These are phyloP conservation scores for Bursaphelenchus mucronatus DNA, from an alignment of 1,140 invertebrate species.

Conservation along the genomic window DNA sequence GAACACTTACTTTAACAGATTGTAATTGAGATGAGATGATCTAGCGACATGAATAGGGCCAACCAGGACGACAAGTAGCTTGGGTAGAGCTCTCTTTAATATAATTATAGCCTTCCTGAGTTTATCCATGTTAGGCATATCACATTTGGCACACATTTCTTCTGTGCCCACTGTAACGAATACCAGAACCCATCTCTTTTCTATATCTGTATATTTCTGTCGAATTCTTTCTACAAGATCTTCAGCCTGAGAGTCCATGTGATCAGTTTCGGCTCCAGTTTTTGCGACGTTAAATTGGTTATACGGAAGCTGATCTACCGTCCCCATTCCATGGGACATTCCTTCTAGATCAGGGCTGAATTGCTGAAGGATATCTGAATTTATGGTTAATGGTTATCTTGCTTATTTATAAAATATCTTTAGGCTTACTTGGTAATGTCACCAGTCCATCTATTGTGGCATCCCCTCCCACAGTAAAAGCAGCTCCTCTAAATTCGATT, in stretches of 20 bases:
- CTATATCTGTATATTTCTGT: constrained; percentile 18
- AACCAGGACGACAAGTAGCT: constrained; percentile 46
- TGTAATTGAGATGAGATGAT: constrained; percentile 50
- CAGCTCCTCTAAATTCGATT: constrained; percentile 48
- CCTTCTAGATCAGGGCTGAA: constrained; percentile 41
- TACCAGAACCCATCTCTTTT: constrained; percentile 45
- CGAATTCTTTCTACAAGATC: constrained; percentile 42
- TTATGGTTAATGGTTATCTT: constrained; percentile 4
- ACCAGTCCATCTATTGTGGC: constrained; percentile 50
- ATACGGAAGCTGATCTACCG: constrained; percentile 28
- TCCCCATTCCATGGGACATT: constrained; percentile 51
- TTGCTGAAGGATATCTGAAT: constrained; percentile 43
- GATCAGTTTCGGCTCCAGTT: constrained; percentile 37
- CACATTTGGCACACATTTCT: constrained; percentile 43
- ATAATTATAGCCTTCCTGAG: constrained; percentile 41
- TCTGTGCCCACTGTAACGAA: constrained; percentile 53
- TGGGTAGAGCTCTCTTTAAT: constrained; percentile 40
- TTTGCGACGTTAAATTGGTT: constrained; percentile 50
- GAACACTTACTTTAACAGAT: constrained; percentile 48
- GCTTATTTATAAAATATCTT: not conserved
- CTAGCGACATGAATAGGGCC: constrained; percentile 54
- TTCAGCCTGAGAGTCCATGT: constrained; percentile 39
- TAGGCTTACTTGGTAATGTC: constrained; percentile 30
- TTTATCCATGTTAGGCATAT: constrained; percentile 40
- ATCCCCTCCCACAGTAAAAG: constrained; percentile 51